A percentile compares a stretch with the other conserved stretches of the same genome.
Conservation (phyloP, 1,140 invertebrate genomes). For the Eriosoma lanigerum region DNA sequence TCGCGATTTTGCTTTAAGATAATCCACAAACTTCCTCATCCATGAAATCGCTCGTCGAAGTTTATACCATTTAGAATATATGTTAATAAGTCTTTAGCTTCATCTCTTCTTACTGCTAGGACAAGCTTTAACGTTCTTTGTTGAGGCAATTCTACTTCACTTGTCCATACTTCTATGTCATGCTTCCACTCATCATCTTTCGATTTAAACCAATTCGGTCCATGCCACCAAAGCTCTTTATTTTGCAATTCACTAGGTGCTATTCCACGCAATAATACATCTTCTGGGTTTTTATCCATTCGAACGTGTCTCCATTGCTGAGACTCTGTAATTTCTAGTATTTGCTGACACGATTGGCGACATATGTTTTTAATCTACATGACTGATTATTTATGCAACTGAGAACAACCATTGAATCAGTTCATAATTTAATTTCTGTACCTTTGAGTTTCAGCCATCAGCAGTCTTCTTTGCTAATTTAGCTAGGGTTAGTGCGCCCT, state of each 20-base stretch:
- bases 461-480: constrained; percentile 54
- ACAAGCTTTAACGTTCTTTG: too few species aligned
- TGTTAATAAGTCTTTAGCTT: too few species aligned
- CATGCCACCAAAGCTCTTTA: too few species aligned
- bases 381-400: not conserved
- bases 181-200: too few species aligned
- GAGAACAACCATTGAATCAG: not conserved
- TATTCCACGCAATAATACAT: not conserved
- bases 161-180: too few species aligned
- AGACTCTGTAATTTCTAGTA: not conserved
- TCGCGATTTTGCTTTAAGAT: too few species aligned
- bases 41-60: too few species aligned
- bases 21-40: too few species aligned
- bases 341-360: not conserved
- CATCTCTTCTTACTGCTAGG: too few species aligned
- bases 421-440: not conserved
- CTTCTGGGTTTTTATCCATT: not conserved
- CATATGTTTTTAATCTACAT: not conserved
- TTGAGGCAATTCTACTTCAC: too few species aligned
- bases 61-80: too few species aligned
- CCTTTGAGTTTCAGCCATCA: not conserved
- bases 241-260: not conserved
- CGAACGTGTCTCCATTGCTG: not conserved
- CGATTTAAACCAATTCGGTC: constrained; percentile 29
- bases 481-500: constrained; percentile 55